phyloP scores from a whole-genome alignment of 92 coral and sea anemone species.

The Montipora capitata region DNA sequence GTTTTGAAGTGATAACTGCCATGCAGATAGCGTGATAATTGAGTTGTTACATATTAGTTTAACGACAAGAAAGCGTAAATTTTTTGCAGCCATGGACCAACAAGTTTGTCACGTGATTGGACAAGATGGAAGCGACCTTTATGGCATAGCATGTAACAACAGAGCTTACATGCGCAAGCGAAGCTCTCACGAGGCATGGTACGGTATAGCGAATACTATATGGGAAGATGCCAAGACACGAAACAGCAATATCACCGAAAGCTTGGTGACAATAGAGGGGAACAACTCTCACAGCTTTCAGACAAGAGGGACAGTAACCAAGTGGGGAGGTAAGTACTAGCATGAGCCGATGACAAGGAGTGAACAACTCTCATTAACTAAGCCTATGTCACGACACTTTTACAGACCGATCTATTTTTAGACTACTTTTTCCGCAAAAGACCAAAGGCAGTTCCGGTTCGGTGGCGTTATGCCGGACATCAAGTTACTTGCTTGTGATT shows the following conservation, averaged over 20 bases:
- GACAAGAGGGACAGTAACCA: background rate
- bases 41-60: too few species aligned
- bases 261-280: constrained; percentile 37
- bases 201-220: constrained; percentile 55
- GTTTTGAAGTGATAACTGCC: too few species aligned
- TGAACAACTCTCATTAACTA: too few species aligned
- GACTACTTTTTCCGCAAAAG: too few species aligned
- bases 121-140: constrained; percentile 52
- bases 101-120: constrained; percentile 78
- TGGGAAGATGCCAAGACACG: constrained; percentile 63
- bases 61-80: background rate
- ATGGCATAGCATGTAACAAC: constrained; percentile 78
- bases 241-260: background rate
- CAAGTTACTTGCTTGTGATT: too few species aligned
- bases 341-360: too few species aligned
- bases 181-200: constrained; percentile 66
- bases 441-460: too few species aligned
- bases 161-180: constrained; percentile 84
- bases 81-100: constrained; percentile 59
- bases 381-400: too few species aligned
- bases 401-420: too few species aligned
- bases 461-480: too few species aligned
- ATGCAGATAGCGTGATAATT: too few species aligned
- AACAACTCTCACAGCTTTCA: constrained; percentile 33
- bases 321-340: constrained; percentile 74